Percentiles rank a stretch among this genome's conserved stretches.
Conservation (phyloP, 2,888 invertebrate genomes). For the Heliconius hortense region DNA sequence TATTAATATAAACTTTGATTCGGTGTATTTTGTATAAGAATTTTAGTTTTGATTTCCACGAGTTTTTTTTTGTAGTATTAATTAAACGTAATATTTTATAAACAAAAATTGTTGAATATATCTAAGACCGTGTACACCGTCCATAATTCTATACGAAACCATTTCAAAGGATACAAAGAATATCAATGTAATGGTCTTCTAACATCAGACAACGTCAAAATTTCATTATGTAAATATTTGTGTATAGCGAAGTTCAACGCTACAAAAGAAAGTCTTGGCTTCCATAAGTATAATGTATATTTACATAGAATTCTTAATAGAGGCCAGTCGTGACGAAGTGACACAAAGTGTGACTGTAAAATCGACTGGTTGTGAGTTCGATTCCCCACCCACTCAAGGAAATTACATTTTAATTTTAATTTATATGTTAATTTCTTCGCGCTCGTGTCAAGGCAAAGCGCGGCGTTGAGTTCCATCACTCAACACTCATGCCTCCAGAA, state of each 20-base stretch:
- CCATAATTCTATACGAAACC: not conserved
- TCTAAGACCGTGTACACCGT: not conserved
- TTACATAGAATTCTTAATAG: not conserved
- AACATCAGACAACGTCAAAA: slow-evolving; percentile 16
- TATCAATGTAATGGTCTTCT: not conserved
- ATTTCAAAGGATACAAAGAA: slow-evolving; percentile 8
- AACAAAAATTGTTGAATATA: not conserved
- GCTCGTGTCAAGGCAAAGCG: too few relatives aligned
- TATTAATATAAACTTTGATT: not conserved
- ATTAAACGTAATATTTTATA: not conserved
- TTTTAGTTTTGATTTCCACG: not conserved
- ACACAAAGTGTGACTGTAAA: too few relatives aligned
- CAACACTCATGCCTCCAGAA: too few relatives aligned
- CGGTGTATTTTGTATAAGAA: not conserved
- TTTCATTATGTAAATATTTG: slow-evolving; percentile 12
- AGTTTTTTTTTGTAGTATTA: not conserved
- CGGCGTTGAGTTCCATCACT: too few relatives aligned
- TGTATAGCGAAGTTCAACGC: not conserved
- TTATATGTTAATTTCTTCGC: too few relatives aligned
- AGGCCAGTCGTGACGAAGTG: not conserved
- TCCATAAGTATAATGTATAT: not conserved
- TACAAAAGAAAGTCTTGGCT: slow-evolving; percentile 16
- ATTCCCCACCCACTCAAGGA: too few relatives aligned
- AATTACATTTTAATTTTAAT: too few relatives aligned
- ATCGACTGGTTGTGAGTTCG: too few relatives aligned